Conservation (phyloP, 1,140 invertebrate species). For the Protaetia brevitarsis region DNA sequence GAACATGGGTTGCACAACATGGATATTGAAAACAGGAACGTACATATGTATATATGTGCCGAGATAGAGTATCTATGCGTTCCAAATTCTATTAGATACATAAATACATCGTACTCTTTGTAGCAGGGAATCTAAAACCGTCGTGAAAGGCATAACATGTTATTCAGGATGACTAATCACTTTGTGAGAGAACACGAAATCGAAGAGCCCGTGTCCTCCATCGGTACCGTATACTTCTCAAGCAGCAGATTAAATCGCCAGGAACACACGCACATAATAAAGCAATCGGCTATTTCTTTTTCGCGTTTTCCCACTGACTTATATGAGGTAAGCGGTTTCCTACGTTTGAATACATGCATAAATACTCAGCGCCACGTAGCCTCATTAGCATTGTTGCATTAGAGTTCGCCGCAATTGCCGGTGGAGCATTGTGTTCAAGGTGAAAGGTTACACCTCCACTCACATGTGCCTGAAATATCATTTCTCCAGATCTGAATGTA, state of each 20-base stretch:
- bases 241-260: neutral
- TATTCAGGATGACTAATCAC: slow-evolving; percentile 11
- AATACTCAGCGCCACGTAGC: neutral
- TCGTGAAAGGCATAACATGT: neutral
- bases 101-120: too few species aligned
- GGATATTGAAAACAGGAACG: too few species aligned
- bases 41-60: too few species aligned
- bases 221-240: neutral
- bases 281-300: neutral
- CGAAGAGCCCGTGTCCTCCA: neutral
- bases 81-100: too few species aligned
- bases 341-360: too few species aligned
- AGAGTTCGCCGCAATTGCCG: neutral
- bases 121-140: neutral
- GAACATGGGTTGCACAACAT: too few species aligned
- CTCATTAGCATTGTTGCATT: slow-evolving; percentile 9
- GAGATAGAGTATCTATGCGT: too few species aligned
- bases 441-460: slow-evolving; percentile 20
- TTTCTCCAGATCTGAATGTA: slow-evolving; percentile 6
- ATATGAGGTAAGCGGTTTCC: neutral
- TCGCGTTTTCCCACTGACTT: slow-evolving; percentile 7
- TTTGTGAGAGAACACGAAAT: neutral
- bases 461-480: slow-evolving; percentile 5
- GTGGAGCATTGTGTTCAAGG: neutral
- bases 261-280: neutral